phyloP scores from a whole-genome alignment of 2,888 invertebrate genomes.

The Tetropium fuscum region DNA sequence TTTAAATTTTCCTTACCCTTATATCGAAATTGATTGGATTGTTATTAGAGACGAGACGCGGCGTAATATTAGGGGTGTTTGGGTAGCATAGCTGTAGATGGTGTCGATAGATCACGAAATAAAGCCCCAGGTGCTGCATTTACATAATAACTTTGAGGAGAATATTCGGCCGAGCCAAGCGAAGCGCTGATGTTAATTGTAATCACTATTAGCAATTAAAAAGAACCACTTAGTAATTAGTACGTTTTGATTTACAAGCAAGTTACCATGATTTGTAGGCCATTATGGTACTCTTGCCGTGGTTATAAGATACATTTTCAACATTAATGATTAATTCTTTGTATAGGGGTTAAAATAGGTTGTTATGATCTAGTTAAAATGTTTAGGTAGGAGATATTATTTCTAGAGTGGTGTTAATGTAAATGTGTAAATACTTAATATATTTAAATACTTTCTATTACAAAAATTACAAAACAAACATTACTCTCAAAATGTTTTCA shows the following conservation, averaged over 20 bases:
- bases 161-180: constrained; percentile 29
- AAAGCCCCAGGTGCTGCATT: constrained; percentile 54
- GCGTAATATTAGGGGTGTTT: neutral
- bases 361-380: no score
- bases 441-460: no score
- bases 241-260: constrained; percentile 55
- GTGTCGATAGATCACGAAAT: constrained; percentile 53
- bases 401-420: no score
- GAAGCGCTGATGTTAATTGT: constrained; percentile 52
- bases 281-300: constrained; percentile 40
- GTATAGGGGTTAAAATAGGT: neutral
- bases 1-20: no score
- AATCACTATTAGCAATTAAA: constrained; percentile 61
- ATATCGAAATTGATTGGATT: neutral
- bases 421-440: no score
- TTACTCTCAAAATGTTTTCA: no score
- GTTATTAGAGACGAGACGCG: constrained; percentile 16
- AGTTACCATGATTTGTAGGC: constrained; percentile 49
- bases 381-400: no score
- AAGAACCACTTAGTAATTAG: constrained; percentile 60
- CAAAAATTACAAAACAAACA: no score
- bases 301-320: neutral
- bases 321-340: constrained; percentile 4
- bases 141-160: constrained; percentile 53
- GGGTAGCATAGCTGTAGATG: constrained; percentile 33